Base-by-base conservation (phyloP, 2,797 vertebrate genomes). In the Philypnodon macrostomus region DNA sequence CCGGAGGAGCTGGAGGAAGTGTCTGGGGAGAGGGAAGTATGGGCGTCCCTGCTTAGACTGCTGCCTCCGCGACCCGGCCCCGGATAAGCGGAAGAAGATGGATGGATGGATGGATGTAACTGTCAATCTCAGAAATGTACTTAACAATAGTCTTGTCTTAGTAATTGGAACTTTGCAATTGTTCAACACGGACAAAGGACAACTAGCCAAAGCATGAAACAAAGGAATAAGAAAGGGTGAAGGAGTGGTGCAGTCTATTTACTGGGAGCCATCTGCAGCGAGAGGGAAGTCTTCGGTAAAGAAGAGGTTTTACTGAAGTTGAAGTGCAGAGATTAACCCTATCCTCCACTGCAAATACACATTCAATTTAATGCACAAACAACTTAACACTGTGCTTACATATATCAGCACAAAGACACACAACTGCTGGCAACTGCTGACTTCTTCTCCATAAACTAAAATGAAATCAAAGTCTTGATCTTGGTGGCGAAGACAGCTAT, bases 281-380 rank as follows among this genome's bases (percentile, higher is more conserved):
- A 58, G 70, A 59, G 69, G 33, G 5, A 12, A 73, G 67, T 54
- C 58, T 70, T 72, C 44, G 49, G 48, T 51, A 35, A 63, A 58
- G 60, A 75, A 63, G 70, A 76, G 65, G 58, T 81, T 77, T 74
- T 74, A 73, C 70, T 67, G 65, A n/a, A n/a, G n/a, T 70, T 45
- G 41, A 59, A 74, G 64, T 44, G 52, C 27, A 41, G 44, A 70
- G 69, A 70, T 83, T 77, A 77, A 80, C 74, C 70, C 70, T 40
- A 58, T 69, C 70, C 64, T 54, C 60, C 60, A 74, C 68, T 0
- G 5, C 51, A 77, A 70, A 80, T 59, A 71, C 53, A 59, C 56
- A 23, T n/a, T n/a, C 16, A 47, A 44, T 45, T 21, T 34, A 63
- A 53, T 35, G 58, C 59, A 67, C 53, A 65, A 58, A 60, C 42